phyloP scores from a whole-genome alignment of 64 coral and sea anemone species.

The Montipora sp. region DNA sequence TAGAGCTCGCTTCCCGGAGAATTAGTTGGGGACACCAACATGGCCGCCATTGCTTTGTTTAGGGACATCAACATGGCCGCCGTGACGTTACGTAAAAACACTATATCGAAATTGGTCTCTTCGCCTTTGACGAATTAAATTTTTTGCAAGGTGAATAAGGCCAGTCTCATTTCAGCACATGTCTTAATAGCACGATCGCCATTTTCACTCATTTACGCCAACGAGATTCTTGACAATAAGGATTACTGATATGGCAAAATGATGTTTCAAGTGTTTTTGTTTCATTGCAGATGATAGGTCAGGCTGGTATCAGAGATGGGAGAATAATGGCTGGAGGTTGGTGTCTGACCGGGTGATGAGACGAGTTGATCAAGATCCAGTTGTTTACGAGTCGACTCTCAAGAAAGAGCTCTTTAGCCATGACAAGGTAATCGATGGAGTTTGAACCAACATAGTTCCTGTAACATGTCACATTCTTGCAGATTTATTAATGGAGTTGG shows the following conservation, averaged over 20 bases:
- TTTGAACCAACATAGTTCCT: not conserved
- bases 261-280: not conserved
- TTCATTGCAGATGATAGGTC: conserved; percentile 24
- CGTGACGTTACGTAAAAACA: too few species aligned
- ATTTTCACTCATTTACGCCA: too few species aligned
- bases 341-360: conserved; percentile 91
- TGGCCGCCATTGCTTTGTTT: too few species aligned
- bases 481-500: too few species aligned
- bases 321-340: conserved; percentile 98
- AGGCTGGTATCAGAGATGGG: conserved; percentile 92
- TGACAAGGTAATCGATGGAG: conserved; percentile 69
- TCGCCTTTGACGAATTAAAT: too few species aligned
- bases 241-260: not conserved
- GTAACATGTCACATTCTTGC: not conserved
- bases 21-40: too few species aligned
- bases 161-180: too few species aligned
- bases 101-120: too few species aligned
- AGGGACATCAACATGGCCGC: too few species aligned
- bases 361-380: conserved; percentile 90
- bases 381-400: conserved; percentile 81
- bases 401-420: conserved; percentile 76
- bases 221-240: not conserved
- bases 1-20: too few species aligned
- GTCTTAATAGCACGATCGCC: too few species aligned
- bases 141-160: too few species aligned